Conservation (phyloP, 2,888 invertebrate genomes). For the Trissonchulus sp. region DNA sequence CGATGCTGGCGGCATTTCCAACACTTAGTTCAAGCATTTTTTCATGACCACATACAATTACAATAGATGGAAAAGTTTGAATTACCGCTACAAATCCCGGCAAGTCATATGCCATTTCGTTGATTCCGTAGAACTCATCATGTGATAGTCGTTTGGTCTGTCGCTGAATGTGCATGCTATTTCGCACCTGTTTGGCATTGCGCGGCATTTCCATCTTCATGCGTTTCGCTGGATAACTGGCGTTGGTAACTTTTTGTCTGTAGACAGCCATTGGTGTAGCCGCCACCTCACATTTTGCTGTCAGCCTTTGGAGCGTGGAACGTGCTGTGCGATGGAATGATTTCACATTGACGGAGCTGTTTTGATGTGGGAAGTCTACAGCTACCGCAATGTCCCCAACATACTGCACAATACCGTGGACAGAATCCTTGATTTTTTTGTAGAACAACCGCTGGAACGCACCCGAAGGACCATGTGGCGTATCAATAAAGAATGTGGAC, state of each 20-base stretch:
- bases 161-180: background rate
- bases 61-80: constrained; percentile 2
- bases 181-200: background rate
- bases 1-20: too few relatives aligned
- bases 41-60: too few relatives aligned
- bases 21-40: too few relatives aligned
- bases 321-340: too few relatives aligned
- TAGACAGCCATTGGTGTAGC: background rate
- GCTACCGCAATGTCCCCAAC: too few relatives aligned
- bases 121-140: background rate
- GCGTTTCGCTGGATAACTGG: background rate
- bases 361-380: background rate
- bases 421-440: background rate
- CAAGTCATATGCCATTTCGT: background rate
- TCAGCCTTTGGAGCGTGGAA: background rate
- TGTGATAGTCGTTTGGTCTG: background rate
- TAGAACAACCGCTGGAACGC: background rate
- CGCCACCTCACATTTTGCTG: background rate
- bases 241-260: background rate
- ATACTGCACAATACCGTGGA: background rate
- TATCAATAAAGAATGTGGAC: background rate
- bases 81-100: background rate
- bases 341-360: too few relatives aligned
- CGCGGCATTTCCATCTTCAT: background rate
- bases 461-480: background rate